Evolutionary conservation across 2,888 invertebrate species (phyloP).

Genomic region (Dromius quadrimaculatus): DNA sequence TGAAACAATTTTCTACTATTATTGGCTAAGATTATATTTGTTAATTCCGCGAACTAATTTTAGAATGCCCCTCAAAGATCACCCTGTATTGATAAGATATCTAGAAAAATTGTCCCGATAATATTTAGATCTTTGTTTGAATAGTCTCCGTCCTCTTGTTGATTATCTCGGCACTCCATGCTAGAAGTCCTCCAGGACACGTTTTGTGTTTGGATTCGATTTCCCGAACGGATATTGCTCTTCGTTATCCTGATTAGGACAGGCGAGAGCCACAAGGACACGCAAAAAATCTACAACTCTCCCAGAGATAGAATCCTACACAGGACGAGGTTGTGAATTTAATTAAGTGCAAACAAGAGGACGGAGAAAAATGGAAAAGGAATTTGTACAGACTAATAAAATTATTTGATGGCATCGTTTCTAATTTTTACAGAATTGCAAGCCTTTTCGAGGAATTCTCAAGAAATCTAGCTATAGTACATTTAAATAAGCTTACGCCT

Average conservation of each 20-base stretch:
- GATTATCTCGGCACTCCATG: slow-evolving; percentile 35
- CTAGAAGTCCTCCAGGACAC: slow-evolving; percentile 49
- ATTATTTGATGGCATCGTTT: no score
- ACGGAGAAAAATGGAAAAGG: no score
- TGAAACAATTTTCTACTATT: background rate
- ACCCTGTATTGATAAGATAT: no score
- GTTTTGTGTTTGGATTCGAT: slow-evolving; percentile 62
- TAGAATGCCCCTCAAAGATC: no score
- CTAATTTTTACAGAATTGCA: no score
- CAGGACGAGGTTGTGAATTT: slow-evolving; percentile 1
- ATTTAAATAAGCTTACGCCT: no score
- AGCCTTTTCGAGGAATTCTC: no score
- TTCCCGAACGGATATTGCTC: slow-evolving; percentile 63
- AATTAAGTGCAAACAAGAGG: no score
- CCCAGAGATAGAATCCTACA: background rate
- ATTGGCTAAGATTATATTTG: background rate
- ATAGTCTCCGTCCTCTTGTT: slow-evolving; percentile 2
- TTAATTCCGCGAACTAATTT: background rate
- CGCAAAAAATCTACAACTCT: slow-evolving; percentile 34
- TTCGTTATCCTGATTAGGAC: slow-evolving; percentile 63
- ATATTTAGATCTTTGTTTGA: no score
- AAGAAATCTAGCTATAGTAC: no score
- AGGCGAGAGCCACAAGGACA: slow-evolving; percentile 26
- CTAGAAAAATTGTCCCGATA: no score
- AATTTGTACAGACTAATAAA: no score